phyloP scores from a whole-genome alignment of 2,113 vertebrate species.

The Laterallus jamaicensis region DNA sequence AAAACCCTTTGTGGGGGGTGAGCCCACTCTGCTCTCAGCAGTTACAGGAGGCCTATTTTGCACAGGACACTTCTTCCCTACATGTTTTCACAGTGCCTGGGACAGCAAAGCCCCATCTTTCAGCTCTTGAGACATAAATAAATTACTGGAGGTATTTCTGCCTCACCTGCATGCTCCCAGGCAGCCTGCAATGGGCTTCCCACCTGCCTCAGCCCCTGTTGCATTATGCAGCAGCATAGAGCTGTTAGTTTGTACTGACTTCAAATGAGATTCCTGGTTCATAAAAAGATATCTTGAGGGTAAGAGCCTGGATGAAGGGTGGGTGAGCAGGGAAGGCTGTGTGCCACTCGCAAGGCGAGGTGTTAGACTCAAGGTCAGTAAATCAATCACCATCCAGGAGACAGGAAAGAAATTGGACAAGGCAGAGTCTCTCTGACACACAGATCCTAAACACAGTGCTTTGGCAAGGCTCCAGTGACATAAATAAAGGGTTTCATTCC shows the following conservation, averaged over 20 bases:
- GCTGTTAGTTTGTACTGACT: not conserved
- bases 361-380: not conserved
- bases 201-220: not conserved
- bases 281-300: not conserved
- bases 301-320: rapidly evolving
- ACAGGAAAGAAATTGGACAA: not conserved
- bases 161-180: not conserved
- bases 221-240: not conserved
- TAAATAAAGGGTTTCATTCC: not conserved
- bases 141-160: not conserved
- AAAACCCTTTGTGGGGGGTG: not conserved
- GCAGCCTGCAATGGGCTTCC: not conserved
- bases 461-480: not conserved
- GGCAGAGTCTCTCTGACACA: not conserved
- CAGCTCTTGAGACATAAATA: not conserved
- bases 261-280: not conserved
- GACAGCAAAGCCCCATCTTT: not conserved
- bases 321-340: not conserved
- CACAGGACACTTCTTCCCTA: not conserved
- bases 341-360: rapidly evolving
- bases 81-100: not conserved
- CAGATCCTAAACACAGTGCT: not conserved
- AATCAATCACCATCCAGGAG: not conserved
- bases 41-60: not conserved
- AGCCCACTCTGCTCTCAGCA: not conserved